Conservation (phyloP, 1,140 invertebrate genomes). For the Anthonomus grandis region DNA sequence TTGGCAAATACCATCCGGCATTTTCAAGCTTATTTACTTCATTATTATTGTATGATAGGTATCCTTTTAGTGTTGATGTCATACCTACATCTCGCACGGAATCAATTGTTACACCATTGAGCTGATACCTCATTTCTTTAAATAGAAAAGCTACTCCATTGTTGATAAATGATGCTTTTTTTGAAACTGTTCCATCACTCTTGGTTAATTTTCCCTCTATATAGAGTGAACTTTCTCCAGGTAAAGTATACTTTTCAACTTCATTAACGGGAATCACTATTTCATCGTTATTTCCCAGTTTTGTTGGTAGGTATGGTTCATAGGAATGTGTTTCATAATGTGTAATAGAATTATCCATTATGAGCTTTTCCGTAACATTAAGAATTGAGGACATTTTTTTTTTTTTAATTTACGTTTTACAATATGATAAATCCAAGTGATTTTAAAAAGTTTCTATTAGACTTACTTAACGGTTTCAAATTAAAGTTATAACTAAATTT, state of each 20-base stretch:
- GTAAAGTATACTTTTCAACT: not conserved
- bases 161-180: not conserved
- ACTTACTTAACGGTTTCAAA: no score
- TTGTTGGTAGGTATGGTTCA: not conserved
- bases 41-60: not conserved
- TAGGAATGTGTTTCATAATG: not conserved
- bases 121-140: not conserved
- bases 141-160: not conserved
- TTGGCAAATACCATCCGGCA: slow-evolving; percentile 11
- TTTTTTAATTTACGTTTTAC: no score
- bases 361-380: not conserved
- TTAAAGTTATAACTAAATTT: no score
- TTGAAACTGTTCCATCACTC: not conserved
- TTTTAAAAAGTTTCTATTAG: no score
- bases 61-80: no score
- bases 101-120: not conserved
- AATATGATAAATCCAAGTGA: no score
- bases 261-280: not conserved
- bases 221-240: no score
- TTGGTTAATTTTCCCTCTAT: no score
- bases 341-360: not conserved
- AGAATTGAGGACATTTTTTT: no score
- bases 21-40: slow-evolving; percentile 4
- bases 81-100: no score
- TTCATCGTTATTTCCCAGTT: not conserved